Base-by-base conservation (phyloP, 1,140 invertebrate species). In the Drosophila kanapiae region DNA sequence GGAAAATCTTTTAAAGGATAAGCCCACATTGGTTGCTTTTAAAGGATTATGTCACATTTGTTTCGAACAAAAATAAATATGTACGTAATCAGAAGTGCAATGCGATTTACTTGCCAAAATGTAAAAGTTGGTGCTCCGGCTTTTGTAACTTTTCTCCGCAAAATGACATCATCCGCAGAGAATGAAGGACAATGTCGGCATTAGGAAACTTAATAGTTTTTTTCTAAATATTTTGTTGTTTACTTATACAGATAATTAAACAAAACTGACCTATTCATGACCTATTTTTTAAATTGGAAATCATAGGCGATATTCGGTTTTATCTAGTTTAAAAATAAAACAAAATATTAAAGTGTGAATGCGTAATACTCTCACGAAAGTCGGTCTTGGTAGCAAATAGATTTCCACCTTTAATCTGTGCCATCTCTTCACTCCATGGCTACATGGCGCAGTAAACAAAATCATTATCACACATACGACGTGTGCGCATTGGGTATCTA, bases 381-480 rank as follows among this genome's bases (percentile, higher is more conserved):
- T n/a, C n/a, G n/a, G n/a, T n/a, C n/a, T n/a, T n/a, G n/a, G n/a
- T n/a, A 23, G 3, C 23, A 27, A 14, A 23, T 37, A 54, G 14
- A 38, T 27, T 10, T 27, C 4, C 27, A 11, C 54, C 16, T n/a
- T 42, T 57, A 57, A 57, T 57, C 54, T 7, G 3, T 7, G 23
- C 11, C n/a, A 18, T 60, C 43, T 33, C 43, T 33, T 14, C 42
- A 16, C 9, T 10, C 43, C 62, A 23, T 38, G 18, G 1, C 45
- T 29, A 11, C 10, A 14, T 13, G 18, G 33, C 13, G 56, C 18
- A 38, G 51, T 57, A 54, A 37, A 74, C 47, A 58, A 54, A 54
- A 62, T 68, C 60, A 63, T 45, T 53, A 69, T 70, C 49, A 48
- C 37, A 40, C 58, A 62, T 75, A 78, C 75, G 63, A 69, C 48